Evolutionary conservation across 2,888 invertebrate genomes (phyloP).

Genomic region (Leptura quadrifasciata): DNA sequence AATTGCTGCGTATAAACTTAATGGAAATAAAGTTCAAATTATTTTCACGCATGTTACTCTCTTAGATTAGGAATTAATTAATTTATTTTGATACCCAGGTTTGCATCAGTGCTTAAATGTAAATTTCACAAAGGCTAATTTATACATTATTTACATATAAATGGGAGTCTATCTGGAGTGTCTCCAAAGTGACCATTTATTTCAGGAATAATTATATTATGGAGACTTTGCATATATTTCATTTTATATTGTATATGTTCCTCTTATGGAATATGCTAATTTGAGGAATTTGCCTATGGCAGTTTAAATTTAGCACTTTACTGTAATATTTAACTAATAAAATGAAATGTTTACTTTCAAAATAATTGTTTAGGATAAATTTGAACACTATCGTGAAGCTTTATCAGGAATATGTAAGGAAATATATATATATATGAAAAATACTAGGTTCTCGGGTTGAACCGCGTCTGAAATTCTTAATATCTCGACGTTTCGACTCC

Average conservation of each 20-base stretch:
- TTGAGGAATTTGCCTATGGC: conserved; percentile 34
- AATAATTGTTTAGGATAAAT: conserved; percentile 1
- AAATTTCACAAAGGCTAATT: conserved; percentile 66
- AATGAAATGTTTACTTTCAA: conserved; percentile 19
- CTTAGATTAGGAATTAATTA: conserved; percentile 46
- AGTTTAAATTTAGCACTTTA: conserved; percentile 27
- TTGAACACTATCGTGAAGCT: no score
- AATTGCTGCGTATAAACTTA: conserved; percentile 19
- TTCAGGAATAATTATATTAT: conserved; percentile 64
- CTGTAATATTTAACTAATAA: conserved; percentile 1
- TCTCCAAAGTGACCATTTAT: conserved; percentile 66
- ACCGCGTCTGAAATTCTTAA: no score
- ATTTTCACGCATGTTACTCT: conserved; percentile 37
- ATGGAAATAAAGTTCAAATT: conserved; percentile 31
- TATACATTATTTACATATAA: conserved; percentile 68
- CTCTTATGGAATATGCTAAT: conserved; percentile 53
- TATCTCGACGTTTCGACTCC: no score
- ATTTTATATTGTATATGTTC: conserved; percentile 44
- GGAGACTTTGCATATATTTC: conserved; percentile 65
- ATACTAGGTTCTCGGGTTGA: no score
- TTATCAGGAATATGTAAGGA: no score
- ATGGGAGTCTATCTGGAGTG: conserved; percentile 64
- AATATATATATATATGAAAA: no score
- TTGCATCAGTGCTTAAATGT: conserved; percentile 60
- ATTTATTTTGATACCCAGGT: conserved; percentile 50